Evolutionary conservation across 2,113 vertebrate genomes (phyloP).

Genomic region (Pan paniscus): DNA sequence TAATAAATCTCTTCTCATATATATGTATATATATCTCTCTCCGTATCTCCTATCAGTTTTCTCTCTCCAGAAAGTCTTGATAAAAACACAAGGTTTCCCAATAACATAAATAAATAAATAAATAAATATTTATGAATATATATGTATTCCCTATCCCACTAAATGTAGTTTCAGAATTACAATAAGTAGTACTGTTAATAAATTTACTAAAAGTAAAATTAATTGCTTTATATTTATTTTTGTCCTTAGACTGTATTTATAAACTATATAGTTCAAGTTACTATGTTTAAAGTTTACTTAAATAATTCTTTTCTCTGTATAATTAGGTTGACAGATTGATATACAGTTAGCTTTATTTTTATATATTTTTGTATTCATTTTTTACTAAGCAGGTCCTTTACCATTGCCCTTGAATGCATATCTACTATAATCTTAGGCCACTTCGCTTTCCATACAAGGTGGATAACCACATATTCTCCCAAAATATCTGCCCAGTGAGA

Average conservation of each 20-base stretch:
- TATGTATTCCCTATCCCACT: not conserved
- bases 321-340: not conserved
- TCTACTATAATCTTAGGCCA: not conserved
- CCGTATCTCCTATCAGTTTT: not conserved
- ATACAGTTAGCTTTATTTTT: not conserved
- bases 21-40: no score
- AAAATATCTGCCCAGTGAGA: not conserved
- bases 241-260: not conserved
- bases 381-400: not conserved
- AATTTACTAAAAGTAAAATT: not conserved
- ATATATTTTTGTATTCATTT: not conserved
- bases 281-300: not conserved
- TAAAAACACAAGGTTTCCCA: not conserved
- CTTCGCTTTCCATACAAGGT: not conserved
- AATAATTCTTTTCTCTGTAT: not conserved
- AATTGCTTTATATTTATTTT: not conserved
- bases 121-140: not conserved
- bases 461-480: not conserved
- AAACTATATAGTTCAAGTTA: not conserved
- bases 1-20: no score
- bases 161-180: not conserved
- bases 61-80: not conserved
- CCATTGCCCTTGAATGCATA: not conserved
- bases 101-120: no score
- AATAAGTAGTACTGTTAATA: not conserved